phyloP scores from a whole-genome alignment of 23 tunicate species.

The Halocynthia roretzi region DNA sequence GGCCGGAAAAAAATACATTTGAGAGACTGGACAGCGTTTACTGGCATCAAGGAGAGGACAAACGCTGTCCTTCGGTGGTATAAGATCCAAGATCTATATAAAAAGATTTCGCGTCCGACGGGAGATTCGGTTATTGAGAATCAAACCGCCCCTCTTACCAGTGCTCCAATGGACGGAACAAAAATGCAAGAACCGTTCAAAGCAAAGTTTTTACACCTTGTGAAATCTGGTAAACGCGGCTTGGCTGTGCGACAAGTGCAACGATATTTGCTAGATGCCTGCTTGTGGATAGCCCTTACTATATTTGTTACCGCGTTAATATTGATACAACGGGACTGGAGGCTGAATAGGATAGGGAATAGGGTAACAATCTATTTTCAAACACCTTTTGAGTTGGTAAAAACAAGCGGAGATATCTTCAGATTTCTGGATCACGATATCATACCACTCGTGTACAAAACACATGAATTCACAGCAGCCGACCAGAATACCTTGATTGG shows the following conservation, averaged over 20 bases:
- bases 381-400: slow-evolving; percentile 19
- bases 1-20: slow-evolving; percentile 3
- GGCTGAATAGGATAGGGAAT: slow-evolving; percentile 24
- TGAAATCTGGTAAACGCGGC: slow-evolving; percentile 45
- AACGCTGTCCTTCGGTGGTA: slow-evolving; percentile 46
- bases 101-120: not conserved
- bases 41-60: slow-evolving; percentile 22
- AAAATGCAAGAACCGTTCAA: not conserved
- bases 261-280: slow-evolving; percentile 55
- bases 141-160: too few relatives aligned
- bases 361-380: slow-evolving; percentile 15
- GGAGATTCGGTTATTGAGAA: not conserved
- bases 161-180: not conserved
- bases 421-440: slow-evolving; percentile 35
- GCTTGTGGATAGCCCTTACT: slow-evolving; percentile 36
- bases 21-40: slow-evolving; percentile 53
- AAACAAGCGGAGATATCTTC: slow-evolving; percentile 16
- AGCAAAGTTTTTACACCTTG: slow-evolving; percentile 21
- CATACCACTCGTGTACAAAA: slow-evolving; percentile 28
- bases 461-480: not conserved
- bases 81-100: not conserved
- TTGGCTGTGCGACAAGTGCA: slow-evolving; percentile 63
- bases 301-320: slow-evolving; percentile 29
- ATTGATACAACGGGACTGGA: slow-evolving; percentile 31
- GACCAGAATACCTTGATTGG: slow-evolving; percentile 33